Evolutionary conservation across 2,888 invertebrate species (phyloP).

Genomic region (Monoplex corrugatus): DNA sequence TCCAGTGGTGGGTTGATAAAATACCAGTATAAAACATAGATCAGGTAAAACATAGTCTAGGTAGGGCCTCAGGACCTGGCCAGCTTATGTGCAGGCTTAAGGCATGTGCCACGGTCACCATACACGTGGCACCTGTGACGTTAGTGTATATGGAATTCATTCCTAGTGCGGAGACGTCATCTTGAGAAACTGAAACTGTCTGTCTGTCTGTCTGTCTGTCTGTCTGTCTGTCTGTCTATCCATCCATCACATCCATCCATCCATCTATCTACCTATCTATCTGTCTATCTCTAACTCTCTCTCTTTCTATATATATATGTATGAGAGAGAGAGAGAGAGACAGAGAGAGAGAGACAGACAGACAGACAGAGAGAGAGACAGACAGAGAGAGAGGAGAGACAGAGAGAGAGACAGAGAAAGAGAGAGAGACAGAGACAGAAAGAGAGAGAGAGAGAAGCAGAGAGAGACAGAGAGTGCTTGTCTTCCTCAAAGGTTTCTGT

Average conservation of each 20-base stretch:
- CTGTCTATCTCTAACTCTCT: not conserved
- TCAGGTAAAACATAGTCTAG: too few species aligned
- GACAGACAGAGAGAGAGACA: not conserved
- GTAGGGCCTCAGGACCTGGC: too few species aligned
- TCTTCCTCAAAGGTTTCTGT: too few species aligned
- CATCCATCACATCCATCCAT: too few species aligned
- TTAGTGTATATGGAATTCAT: too few species aligned
- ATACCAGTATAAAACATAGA: too few species aligned
- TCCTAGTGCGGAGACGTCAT: too few species aligned
- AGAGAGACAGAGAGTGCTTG: too few species aligned
- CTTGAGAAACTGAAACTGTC: not conserved
- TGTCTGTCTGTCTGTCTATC: not conserved
- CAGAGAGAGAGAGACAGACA: not conserved
- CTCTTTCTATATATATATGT: not conserved
- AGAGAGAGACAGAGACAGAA: not conserved
- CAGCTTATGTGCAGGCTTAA: too few species aligned
- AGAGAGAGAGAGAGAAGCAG: not conserved
- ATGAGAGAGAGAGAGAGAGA: not conserved
- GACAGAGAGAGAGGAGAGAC: not conserved
- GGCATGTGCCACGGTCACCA: too few species aligned
- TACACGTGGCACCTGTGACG: too few species aligned
- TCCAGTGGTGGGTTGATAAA: too few species aligned
- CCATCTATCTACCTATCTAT: not conserved
- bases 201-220: not conserved
- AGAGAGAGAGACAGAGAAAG: not conserved